Evolutionary conservation across 53 echinoderm and acorn worm genomes (phyloP).

Genomic region (Zoroaster sp.): DNA sequence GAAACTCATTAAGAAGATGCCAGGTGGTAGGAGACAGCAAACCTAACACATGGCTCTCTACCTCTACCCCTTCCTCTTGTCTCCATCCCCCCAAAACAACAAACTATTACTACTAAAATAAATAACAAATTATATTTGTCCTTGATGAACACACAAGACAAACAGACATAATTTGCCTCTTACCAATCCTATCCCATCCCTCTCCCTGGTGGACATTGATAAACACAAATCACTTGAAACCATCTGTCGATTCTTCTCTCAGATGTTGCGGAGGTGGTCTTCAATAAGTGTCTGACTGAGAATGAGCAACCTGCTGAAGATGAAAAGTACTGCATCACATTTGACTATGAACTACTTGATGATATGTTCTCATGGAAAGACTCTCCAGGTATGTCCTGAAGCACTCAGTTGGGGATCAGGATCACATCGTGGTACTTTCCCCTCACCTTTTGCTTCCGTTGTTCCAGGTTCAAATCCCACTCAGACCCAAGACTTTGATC

Average conservation of each 20-base stretch:
- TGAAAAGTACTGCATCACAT: conserved; percentile 74
- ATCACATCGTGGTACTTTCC: too few species aligned
- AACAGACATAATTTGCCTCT: too few species aligned
- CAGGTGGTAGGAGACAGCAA: too few species aligned
- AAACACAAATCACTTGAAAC: too few species aligned
- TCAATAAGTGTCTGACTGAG: conserved; percentile 75
- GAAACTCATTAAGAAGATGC: too few species aligned
- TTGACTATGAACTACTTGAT: conserved; percentile 91
- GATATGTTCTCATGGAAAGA: conserved; percentile 88
- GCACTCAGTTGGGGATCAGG: too few species aligned
- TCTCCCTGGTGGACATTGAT: too few species aligned
- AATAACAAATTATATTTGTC: not conserved
- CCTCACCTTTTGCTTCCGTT: too few species aligned
- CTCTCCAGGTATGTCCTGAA: conserved; percentile 47
- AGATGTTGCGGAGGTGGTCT: conserved; percentile 84
- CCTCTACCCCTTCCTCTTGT: not conserved
- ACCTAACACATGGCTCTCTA: not conserved
- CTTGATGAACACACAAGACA: too few species aligned
- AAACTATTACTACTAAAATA: not conserved
- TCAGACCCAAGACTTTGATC: too few species aligned
- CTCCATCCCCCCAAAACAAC: not conserved
- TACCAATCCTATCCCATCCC: too few species aligned
- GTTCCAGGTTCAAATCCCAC: too few species aligned
- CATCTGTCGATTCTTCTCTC: not conserved
- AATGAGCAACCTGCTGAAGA: conserved; percentile 76